phyloP scores from a whole-genome alignment of 2,113 vertebrate species.

The Cettia cetti region DNA sequence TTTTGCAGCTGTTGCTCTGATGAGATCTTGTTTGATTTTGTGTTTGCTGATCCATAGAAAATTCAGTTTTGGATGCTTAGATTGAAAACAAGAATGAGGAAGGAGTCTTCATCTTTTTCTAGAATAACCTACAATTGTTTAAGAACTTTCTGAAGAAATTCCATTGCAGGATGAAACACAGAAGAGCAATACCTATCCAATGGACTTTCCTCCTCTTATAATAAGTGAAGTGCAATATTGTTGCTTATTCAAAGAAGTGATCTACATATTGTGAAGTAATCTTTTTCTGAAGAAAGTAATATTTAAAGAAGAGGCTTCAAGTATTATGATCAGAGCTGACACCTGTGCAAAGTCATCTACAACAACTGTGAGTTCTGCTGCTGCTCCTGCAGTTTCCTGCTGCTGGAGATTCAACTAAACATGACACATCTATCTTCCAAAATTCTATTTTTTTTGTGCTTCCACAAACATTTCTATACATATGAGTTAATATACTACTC shows the following conservation, averaged over 20 bases:
- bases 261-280: background rate
- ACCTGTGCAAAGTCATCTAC: fast-evolving
- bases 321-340: background rate
- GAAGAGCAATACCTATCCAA: background rate
- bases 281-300: background rate
- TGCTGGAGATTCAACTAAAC: background rate
- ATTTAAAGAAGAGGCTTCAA: background rate
- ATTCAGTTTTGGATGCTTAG: background rate
- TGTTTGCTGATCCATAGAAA: background rate
- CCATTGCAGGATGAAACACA: background rate
- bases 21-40: background rate
- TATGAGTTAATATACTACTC: background rate
- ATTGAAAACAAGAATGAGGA: background rate
- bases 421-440: background rate
- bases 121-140: background rate
- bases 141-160: background rate
- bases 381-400: background rate
- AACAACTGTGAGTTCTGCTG: background rate
- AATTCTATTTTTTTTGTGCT: background rate
- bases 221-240: background rate
- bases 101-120: background rate
- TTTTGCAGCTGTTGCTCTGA: background rate
- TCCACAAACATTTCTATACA: background rate
- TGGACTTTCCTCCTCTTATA: background rate
- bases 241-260: background rate